Evolutionary conservation across 2,797 vertebrate species (phyloP), one percentile per base, ranked within the genome.

Genomic region (Tinamus major): DNA sequence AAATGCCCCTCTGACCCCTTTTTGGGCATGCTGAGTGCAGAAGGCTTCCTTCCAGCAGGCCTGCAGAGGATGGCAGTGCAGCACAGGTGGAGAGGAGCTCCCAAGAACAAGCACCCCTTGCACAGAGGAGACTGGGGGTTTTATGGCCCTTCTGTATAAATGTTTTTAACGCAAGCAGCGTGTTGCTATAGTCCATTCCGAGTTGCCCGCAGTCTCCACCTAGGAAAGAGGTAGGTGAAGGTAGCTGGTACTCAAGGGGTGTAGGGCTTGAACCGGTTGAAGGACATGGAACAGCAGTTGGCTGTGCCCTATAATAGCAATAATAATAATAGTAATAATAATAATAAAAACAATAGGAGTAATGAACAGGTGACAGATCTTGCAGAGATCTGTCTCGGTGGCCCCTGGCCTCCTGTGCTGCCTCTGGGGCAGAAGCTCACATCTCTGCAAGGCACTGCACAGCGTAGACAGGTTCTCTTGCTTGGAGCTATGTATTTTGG

Each of bases 351-450:
- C 51, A 53, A 16, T 16, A 27, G 26, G 24, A 53, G 26, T 53
- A 53, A 53, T 53, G 26, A 27, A 27, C 51, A 27, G 51, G 41
- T 75, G 68, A 35, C 31, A 79, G 63, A n/a, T 9, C 58, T 59
- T 53, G 24, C 58, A 80, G 33, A 70, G 37, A 24, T 35, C 37
- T 80, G 67, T 4, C 42, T 63, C 35, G 42, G 29, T 59, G 53
- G 9, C 15, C 20, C 48, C 0, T 59, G 53, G 9, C 15, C 20
- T 53, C 0, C 20, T 24, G 4, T 35, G 27, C 9, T n/a, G 8
- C 24, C 20, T 67, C 4, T 31, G 44, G 35, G 15, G 26, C 39
- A 46, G 58, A n/a, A 75, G 13, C 27, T 70, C 21, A 23, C 2
- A 0, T 56, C 89, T 48, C 75, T 85, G n/a, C 53, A 19, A 37